Evolutionary conservation across 2,797 vertebrate genomes (phyloP), one percentile per base, ranked within the genome.

Genomic region (Smutsia temminckii): DNA sequence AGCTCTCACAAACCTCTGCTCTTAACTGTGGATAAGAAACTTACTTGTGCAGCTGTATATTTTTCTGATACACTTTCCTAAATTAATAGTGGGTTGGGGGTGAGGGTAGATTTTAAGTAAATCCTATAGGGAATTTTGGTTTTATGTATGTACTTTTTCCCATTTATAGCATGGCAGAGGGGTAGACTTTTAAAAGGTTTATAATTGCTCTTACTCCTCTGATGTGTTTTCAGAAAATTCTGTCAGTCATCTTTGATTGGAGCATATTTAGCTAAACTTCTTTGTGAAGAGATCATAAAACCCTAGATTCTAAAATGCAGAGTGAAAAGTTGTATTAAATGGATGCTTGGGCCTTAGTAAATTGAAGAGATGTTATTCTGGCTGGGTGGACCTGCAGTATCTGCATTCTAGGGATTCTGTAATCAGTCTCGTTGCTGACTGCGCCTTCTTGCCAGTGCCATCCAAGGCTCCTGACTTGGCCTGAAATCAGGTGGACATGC

Each of bases 371-470:
- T n/a, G 51, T 59, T 13, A 6, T 64, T 84, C 25, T 18, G 9
- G 71, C 69, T 55, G 3, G 46, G 69, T 23, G n/a, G 55, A 37
- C 37, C 68, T 0, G 55, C 78, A 86, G 96, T 97, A 94, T 92
- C 34, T 97, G 96, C 80, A n/a, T 97, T 98, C 96, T 97, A 98
- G 97, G 97, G 98, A 98, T 97, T 69, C 84, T 61, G 96, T 94
- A 96, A 96, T 94, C 97, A 96, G 94, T 90, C 95, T 83, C 94
- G 84, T 92, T 92, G 89, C 95, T 97, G 79, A 59, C 3, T 80
- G 92, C 81, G 94, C 80, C 90, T 87, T 91, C 98, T 94, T 93
- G 84, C 94, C 96, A 21, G 61, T 51, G 49, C 80, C 95, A 57
- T 85, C 94, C 42, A 0, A 42, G 34, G 34, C 17, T 17, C 75